phyloP scores from a whole-genome alignment of 2,797 vertebrate genomes.

The Cheirogaleus major region DNA sequence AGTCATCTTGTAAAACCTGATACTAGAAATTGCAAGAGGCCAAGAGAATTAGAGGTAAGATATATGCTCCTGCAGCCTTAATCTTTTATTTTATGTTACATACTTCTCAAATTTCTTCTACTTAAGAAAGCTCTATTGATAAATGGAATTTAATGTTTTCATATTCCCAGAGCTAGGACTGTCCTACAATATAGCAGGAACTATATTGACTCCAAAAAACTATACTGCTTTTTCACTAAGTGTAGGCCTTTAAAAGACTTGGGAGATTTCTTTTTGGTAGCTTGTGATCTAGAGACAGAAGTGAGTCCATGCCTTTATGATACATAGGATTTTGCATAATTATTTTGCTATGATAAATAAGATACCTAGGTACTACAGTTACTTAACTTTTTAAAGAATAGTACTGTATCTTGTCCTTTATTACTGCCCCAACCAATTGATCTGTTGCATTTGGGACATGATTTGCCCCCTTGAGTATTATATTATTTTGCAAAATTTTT shows the following conservation, averaged over 20 bases:
- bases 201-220: background rate
- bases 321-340: constrained; percentile 6
- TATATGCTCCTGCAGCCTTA: background rate
- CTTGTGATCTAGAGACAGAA: constrained; percentile 18
- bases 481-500: constrained; percentile 37
- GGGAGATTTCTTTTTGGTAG: constrained; percentile 22
- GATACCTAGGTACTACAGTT: background rate
- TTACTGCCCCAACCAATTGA: background rate
- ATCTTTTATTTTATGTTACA: background rate
- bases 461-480: background rate
- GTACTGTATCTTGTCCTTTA: background rate
- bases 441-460: constrained; percentile 30
- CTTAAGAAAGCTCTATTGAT: background rate
- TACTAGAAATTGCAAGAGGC: constrained; percentile 68
- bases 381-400: background rate
- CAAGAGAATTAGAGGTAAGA: constrained; percentile 72
- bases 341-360: constrained; percentile 35
- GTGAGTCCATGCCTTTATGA: background rate
- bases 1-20: constrained; percentile 63
- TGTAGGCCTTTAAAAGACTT: background rate
- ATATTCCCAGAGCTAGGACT: background rate
- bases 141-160: constrained; percentile 24
- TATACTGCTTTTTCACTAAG: background rate
- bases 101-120: background rate
- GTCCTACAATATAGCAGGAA: background rate